Percentiles rank a stretch among this genome's conserved stretches.
Evolutionary conservation across 1,140 invertebrate species (phyloP).

Genomic region (Tetragnatha versicolor): DNA sequence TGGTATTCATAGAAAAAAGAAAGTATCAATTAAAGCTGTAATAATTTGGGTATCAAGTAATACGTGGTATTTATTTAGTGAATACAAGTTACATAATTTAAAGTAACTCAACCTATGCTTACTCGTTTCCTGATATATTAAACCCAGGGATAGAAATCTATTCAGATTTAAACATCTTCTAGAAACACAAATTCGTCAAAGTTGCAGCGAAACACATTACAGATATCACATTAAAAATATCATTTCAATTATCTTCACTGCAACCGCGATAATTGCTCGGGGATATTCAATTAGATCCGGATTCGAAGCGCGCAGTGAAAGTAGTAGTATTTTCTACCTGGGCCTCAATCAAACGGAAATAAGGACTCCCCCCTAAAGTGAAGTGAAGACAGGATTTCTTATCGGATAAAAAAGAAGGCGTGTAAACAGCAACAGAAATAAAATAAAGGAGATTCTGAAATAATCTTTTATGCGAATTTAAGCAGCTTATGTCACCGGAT

Average conservation of each 20-base stretch:
- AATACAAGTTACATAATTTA: too few species aligned
- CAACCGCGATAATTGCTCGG: conserved; percentile 39
- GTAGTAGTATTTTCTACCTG: conserved; percentile 21
- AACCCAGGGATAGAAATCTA: too few species aligned
- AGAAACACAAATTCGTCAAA: too few species aligned
- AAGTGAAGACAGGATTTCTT: neutral
- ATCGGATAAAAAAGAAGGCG: neutral
- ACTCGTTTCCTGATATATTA: too few species aligned
- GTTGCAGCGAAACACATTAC: too few species aligned
- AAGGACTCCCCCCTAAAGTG: neutral
- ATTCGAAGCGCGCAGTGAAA: neutral
- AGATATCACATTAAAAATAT: neutral
- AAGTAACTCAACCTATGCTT: too few species aligned
- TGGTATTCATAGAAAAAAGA: too few species aligned
- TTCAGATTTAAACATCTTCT: too few species aligned
- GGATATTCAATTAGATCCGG: conserved; percentile 31
- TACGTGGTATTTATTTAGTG: too few species aligned
- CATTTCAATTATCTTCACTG: conserved; percentile 25
- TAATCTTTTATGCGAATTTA: conserved; percentile 17
- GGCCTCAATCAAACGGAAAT: conserved; percentile 22
- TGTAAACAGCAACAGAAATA: neutral
- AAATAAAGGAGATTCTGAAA: conserved; percentile 1
- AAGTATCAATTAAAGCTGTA: too few species aligned
- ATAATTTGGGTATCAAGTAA: too few species aligned
- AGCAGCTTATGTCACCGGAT: conserved; percentile 7